Base-by-base conservation (phyloP, 2,797 vertebrate genomes). In the Sebastolobus altivelis region DNA sequence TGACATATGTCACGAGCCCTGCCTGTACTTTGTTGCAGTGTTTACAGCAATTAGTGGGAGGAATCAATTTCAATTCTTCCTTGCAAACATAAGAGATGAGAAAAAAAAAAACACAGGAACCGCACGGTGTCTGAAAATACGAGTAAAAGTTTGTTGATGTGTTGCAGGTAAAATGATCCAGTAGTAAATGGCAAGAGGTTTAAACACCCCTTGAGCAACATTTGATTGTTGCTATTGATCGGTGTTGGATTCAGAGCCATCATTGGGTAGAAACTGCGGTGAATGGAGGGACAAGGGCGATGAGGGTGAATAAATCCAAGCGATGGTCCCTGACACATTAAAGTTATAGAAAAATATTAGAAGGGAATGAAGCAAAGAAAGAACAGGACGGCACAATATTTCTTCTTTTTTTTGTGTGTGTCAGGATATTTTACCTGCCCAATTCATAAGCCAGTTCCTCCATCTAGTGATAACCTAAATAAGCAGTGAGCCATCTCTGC, bases 191-290 rank as follows among this genome's bases (percentile, higher is more conserved):
- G 85, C 71, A 82, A 76, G 68, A 83, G 88, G 79, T 80, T 89
- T 92, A 70, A 67, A 80, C 79, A 85, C 81, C 86, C 84, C 84
- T 22, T 59, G 79, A 88, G 87, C 87, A 87, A 79, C 81, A 71
- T 88, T 84, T 86, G 83, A 93, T 93, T 91, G 80, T 84, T 93
- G 65, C 72, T 91, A 93, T 93, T 88, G 93, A 95, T 94, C 67
- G 54, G 38, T 43, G 66, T 84, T 79, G 77, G 75, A 84, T 87
- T 91, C 87, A 78, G 76, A 86, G 89, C n/a, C 81, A 74, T 75
- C 65, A 78, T 37, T 85, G 66, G 62, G 77, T 55, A 75, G 79
- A 83, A 88, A 88, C 66, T 81, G 78, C 71, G 1, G 59, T 78
- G 66, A 82, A 89, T 79, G 31, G 46, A 80, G 56, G 72, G 68